These are phyloP conservation scores for Cichlasoma orientale DNA, from an alignment of 2,797 vertebrate genomes.

Conservation along the genomic window DNA sequence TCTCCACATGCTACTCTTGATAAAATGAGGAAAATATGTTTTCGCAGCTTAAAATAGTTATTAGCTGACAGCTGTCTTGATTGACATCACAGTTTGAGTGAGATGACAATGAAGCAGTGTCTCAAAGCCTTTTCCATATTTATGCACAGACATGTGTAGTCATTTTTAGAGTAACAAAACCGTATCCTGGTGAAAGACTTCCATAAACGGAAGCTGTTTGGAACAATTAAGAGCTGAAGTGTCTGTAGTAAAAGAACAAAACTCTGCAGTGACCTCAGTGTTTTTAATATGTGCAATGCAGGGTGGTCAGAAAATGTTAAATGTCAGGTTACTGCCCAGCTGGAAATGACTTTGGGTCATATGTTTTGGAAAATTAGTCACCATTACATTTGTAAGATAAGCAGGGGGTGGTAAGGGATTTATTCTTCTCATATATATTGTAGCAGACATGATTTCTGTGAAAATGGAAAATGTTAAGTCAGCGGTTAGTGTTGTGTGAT, in stretches of 20 bases:
- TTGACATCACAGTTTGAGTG: constrained; percentile 15
- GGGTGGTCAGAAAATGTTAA: neutral
- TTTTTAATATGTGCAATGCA: neutral
- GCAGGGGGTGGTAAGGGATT: neutral
- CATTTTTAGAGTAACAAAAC: neutral
- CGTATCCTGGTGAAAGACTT: neutral
- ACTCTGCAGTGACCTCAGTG: neutral
- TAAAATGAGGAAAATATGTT: neutral
- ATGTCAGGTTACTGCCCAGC: neutral
- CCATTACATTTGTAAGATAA: neutral
- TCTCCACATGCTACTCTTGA: neutral
- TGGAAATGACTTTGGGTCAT: neutral
- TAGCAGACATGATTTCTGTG: neutral
- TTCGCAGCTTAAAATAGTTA: neutral
- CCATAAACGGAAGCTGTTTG: neutral
- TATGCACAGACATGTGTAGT: neutral
- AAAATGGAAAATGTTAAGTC: neutral
- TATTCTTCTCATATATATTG: neutral
- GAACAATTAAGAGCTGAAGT: neutral
- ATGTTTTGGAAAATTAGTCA: neutral
- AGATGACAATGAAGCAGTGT: constrained; percentile 31
- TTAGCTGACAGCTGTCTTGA: neutral
- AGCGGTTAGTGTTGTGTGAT: neutral
- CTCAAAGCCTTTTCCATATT: neutral
- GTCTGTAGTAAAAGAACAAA: neutral